These are phyloP conservation scores for Celastrina argiolus DNA, from an alignment of 2,888 invertebrate genomes.

Conservation along the genomic window DNA sequence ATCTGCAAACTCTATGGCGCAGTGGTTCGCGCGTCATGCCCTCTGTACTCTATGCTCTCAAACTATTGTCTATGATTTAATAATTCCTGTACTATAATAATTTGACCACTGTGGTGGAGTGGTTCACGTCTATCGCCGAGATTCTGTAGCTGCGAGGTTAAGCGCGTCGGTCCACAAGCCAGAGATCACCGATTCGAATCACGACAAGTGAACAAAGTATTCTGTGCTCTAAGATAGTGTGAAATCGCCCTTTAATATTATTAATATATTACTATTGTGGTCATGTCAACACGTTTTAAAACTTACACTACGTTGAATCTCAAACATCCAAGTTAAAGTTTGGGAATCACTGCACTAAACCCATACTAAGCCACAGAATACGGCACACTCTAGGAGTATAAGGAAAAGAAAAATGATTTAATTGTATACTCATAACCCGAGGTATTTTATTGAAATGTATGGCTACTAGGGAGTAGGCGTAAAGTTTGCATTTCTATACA, in stretches of 20 bases:
- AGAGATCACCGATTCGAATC: no score
- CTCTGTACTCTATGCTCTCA: constrained; percentile 44
- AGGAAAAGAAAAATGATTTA: constrained; percentile 14
- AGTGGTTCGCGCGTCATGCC: constrained; percentile 68
- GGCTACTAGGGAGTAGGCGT: constrained; percentile 34
- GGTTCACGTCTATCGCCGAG: no score
- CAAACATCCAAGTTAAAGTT: no score
- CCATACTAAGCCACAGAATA: neutral
- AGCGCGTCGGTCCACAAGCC: no score
- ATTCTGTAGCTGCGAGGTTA: no score
- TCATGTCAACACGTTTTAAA: no score
- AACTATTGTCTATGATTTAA: neutral
- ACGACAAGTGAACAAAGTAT: no score
- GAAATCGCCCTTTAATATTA: no score
- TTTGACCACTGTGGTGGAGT: no score
- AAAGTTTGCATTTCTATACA: neutral
- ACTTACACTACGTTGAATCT: no score
- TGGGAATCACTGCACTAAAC: neutral
- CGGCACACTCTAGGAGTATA: neutral
- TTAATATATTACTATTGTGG: no score
- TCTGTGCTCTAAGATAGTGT: no score
- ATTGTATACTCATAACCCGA: constrained; percentile 4
- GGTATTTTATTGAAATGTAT: constrained; percentile 21
- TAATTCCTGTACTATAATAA: neutral
- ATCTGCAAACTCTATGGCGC: neutral